Evolutionary conservation across 2,888 invertebrate species (phyloP).

Genomic region (Cyrtodaria siliqua): DNA sequence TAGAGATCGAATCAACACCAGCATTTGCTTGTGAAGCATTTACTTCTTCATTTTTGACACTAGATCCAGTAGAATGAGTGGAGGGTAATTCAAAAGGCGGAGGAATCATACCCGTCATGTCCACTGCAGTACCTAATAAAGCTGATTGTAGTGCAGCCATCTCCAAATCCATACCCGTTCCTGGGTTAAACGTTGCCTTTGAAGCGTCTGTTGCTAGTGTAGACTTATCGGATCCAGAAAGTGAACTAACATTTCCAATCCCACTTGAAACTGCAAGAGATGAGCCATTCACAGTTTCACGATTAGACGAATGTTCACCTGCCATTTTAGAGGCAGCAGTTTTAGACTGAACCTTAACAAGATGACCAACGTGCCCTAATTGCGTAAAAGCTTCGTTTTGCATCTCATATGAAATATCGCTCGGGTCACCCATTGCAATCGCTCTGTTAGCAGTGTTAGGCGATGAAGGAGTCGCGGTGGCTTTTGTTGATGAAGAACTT

Average conservation of each 20-base stretch:
- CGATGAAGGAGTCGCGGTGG: constrained; percentile 5
- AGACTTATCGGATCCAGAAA: background rate
- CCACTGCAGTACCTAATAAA: constrained; percentile 30
- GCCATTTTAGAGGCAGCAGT: background rate
- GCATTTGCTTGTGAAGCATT: background rate
- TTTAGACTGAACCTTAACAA: constrained; percentile 25
- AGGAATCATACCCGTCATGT: constrained; percentile 42
- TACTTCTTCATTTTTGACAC: background rate
- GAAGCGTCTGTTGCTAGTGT: background rate
- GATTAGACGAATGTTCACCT: too few relatives aligned
- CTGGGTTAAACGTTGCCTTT: constrained; percentile 34
- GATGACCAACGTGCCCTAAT: constrained; percentile 45
- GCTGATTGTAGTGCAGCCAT: constrained; percentile 37
- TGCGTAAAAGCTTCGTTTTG: constrained; percentile 50
- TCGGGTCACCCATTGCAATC: background rate
- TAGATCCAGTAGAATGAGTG: background rate
- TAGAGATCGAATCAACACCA: background rate
- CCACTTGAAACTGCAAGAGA: background rate
- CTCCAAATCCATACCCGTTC: constrained; percentile 36
- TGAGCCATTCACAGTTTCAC: too few relatives aligned
- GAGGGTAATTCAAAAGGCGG: constrained; percentile 27
- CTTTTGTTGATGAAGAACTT: background rate
- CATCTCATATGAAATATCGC: background rate
- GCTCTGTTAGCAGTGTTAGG: constrained; percentile 7
- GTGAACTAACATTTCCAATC: background rate